Base-by-base conservation (phyloP, 2,888 invertebrate genomes). In the Aethes cnicana region DNA sequence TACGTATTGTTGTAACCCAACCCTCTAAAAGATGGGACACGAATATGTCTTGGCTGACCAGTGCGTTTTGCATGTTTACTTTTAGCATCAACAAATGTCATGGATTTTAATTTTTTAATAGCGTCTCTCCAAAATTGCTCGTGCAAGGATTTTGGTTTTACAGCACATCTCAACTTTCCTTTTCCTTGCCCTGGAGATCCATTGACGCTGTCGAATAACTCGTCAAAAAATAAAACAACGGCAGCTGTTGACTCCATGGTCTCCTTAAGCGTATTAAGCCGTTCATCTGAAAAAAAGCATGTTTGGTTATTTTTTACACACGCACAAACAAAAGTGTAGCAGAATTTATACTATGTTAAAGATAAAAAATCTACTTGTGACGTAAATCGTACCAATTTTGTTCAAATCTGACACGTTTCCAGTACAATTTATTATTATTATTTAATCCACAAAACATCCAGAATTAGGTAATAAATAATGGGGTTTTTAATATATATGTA, bases 1-100 rank as follows among this genome's bases (percentile, higher is more conserved):
- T 63, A 32, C 61, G 53, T n/a, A 61, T 30, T 0, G 59, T 58
- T 32, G 46, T 54, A 6, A 58, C 42, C 60, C 59, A 61, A 30
- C 59, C 57, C 17, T 59, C 43, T 25, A 61, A 32, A n/a, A 12
- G 48, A 55, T 6, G 58, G 59, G 23, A 59, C 58, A n/a, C 47
- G 17, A 1, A 57, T 46, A 33, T 8, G 20, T 25, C 23, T 23
- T 17, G 32, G 30, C 50, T 47, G 47, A 32, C 16, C 33, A 9
- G 41, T 21, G 14, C 17, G 20, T 44, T 39, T 2, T 4, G 49
- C 46, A 2, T 16, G 17, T 36, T 54, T 54, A 14, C 54, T 54
- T n/a, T 21, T 23, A 5, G 12, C 39, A 25, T 28, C 47, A 9
- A 53, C 14, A 53, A 50, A 57, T 36, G 42, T 41, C 1, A 58